Base-by-base conservation (phyloP, 2,888 invertebrate species). In the Cheilosia vulpina region DNA sequence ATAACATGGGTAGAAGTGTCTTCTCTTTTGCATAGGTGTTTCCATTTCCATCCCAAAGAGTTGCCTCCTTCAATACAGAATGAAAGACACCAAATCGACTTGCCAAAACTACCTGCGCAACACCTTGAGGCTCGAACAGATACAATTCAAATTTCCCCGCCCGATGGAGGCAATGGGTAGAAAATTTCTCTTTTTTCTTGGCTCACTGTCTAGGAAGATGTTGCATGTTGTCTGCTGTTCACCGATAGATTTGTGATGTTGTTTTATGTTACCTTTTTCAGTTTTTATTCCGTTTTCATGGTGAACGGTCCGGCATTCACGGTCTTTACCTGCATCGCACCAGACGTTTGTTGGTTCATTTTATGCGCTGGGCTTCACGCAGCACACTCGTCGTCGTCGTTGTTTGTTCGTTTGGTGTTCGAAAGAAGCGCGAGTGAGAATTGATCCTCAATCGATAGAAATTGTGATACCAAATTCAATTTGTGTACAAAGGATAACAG, bases 211-310 rank as follows among this genome's bases (percentile, higher is more conserved):
- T 65, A 62, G 50, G 47, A 71, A 57, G 57, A 71, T 73, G 83
- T 65, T 75, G 79, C 69, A 50, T 15, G 62, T 43, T 68, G 43
- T 66, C 21, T 34, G 17, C 19, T 6, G 53, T 50, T 60, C 24
- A 43, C 60, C 24, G 69, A 65, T 43, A 65, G 45, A 38, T 19
- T 68, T 60, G 57, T 69, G 47, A 38, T 53, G 78, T 57, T 65
- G 41, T 75, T 60, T 80, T 79, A 55, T 78, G 58, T 75, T 87
- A 77, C 73, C 77, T 82, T 78, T 77, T 80, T 78, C 77, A 82
- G 87, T 82, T 82, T 87, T 65, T 62, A 69, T 87, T 82, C 82
- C 69, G 73, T 82, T 85, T 85, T 77, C 65, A 50, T 57, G 63
- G 81, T 17, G 71, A 66, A 72, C 81, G 80, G 87, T 87, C 58